Evolutionary conservation across 1,140 invertebrate species (phyloP), one percentile per base, ranked within the genome.

Genomic region (Branchinecta lynchi): DNA sequence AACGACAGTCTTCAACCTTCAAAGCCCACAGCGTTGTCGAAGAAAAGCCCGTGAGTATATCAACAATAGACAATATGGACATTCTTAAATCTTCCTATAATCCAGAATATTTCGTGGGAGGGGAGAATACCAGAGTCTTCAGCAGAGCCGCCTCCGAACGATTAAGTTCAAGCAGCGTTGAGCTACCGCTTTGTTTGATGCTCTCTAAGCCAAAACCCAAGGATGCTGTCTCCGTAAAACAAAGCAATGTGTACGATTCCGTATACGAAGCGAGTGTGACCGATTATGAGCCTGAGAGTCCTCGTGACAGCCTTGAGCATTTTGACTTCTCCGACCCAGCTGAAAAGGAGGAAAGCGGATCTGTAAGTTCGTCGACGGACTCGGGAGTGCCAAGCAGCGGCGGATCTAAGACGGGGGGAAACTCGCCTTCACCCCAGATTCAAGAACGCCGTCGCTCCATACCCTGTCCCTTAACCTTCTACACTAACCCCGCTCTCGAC

Each of bases 221-320:
- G 51, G 51, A 60, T 20, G 17, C 51, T 15, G 17, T 20, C 3
- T 15, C 51, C 6, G 51, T 3, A 2, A 60, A 3, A 12, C 12
- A 60, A 2, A 60, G 51, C 51, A 60, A 60, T 20, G 51, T 60
- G 2, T 60, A 60, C 51, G 51, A 60, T 6, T 60, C 51, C 6
- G 51, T 60, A 12, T 60, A 60, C 17, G 51, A 60, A 60, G 51
- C 51, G 51, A 60, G 51, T 20, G 51, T 60, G 12, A 60, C 51
- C 17, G 51, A 60, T 12, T 60, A 60, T 6, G 51, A 60, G 17
- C 51, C 51, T 15, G 51, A 60, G 17, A 60, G 51, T 20, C 51
- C 51, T 12, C 12, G 51, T 15, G 51, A 60, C 51, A 60, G 51
- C 17, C 51, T 60, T 20, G 51, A 60, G 17, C 12, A 60, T 20